phyloP scores from a whole-genome alignment of 1,140 invertebrate genomes.

The Drosophila hydei region DNA sequence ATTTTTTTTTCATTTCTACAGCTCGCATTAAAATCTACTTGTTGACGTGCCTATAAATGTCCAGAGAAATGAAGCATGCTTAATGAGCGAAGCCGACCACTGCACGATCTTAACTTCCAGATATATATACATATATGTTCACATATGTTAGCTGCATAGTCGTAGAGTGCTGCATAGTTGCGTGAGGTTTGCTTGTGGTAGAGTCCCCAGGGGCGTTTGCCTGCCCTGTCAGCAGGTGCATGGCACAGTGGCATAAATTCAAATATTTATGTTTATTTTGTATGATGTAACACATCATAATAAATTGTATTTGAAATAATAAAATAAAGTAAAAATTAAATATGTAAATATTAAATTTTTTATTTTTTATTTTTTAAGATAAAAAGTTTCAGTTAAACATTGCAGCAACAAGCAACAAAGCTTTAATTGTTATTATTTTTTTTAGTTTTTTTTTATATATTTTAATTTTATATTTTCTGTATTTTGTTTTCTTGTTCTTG shows the following conservation, averaged over 20 bases:
- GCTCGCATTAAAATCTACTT: slow-evolving; percentile 47
- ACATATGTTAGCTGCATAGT: background rate
- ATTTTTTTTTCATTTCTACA: slow-evolving; percentile 3
- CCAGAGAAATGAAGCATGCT: slow-evolving; percentile 65
- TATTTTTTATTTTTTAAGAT: no score
- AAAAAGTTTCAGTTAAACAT: no score
- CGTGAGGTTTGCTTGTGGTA: background rate
- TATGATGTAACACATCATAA: no score
- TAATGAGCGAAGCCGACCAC: slow-evolving; percentile 52
- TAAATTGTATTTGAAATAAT: no score
- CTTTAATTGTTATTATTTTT: no score
- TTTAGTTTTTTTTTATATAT: no score
- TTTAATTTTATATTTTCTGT: background rate
- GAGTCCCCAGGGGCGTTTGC: background rate
- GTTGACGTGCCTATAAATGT: slow-evolving; percentile 69
- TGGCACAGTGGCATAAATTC: slow-evolving; percentile 10
- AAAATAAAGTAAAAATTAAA: no score
- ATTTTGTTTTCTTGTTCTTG: no score
- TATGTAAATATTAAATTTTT: background rate
- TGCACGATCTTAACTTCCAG: slow-evolving; percentile 35
- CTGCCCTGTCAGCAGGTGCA: slow-evolving; percentile 11
- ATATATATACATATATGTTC: slow-evolving; percentile 7
- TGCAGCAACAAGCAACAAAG: no score
- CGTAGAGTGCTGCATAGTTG: background rate
- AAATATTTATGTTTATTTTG: slow-evolving; percentile 10